A percentile compares a stretch with the other conserved stretches of the same genome.
phyloP scores from a whole-genome alignment of 2,113 vertebrate species.

The Amazona guildingii region DNA sequence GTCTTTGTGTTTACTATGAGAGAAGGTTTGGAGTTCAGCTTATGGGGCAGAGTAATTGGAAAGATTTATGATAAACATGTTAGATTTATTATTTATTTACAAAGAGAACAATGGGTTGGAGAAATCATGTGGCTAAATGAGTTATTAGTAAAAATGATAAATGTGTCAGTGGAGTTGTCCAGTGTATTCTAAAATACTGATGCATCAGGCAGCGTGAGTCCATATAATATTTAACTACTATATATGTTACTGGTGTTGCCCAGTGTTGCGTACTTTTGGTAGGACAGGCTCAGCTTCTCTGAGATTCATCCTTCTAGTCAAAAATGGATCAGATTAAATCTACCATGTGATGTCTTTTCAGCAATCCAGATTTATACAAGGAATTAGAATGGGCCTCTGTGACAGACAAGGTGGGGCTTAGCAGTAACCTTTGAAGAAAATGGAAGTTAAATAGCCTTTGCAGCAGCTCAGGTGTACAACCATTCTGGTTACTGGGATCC shows the following conservation, averaged over 20 bases:
- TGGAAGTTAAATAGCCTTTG: neutral
- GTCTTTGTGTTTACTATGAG: neutral
- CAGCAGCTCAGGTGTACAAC: neutral
- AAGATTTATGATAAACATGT: neutral
- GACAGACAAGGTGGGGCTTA: neutral
- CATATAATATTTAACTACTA: neutral
- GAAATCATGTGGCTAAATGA: neutral
- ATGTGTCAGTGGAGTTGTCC: neutral
- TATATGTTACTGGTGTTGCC: neutral
- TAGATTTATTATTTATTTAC: neutral
- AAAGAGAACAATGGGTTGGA: neutral
- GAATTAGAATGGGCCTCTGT: neutral
- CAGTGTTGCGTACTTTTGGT: neutral
- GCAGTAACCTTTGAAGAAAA: neutral
- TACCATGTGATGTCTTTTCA: neutral
- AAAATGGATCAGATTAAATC: neutral
- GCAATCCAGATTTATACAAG: neutral
- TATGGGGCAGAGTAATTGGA: neutral
- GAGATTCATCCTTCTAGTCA: neutral
- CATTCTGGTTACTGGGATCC: neutral
- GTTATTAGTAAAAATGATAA: neutral
- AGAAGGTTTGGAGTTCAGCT: neutral
- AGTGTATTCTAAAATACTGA: neutral
- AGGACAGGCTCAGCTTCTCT: neutral
- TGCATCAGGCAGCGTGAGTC: neutral